phyloP scores from a whole-genome alignment of 2,888 invertebrate species.

The Dioctria rufipes region DNA sequence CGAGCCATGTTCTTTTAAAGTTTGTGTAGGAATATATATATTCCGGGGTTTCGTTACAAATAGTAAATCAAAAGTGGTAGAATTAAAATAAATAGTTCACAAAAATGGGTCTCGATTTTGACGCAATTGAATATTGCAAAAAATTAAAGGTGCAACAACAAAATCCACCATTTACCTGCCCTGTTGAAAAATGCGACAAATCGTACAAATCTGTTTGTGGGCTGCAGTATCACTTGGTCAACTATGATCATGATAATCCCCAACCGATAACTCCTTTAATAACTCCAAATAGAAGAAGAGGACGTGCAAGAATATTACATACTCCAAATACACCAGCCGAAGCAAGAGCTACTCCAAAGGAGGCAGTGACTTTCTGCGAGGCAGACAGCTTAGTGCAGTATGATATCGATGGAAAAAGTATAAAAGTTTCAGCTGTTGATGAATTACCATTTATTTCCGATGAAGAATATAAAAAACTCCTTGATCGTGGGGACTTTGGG shows the following conservation, averaged over 20 bases:
- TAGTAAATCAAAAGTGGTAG: not conserved
- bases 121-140: conserved; percentile 88
- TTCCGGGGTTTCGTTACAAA: not conserved
- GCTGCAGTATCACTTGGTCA: conserved; percentile 87
- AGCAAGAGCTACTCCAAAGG: conserved; percentile 74
- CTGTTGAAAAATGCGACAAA: conserved; percentile 87
- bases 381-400: conserved; percentile 89
- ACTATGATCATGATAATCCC: conserved; percentile 88
- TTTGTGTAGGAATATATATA: not conserved
- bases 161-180: conserved; percentile 87
- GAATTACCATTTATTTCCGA: conserved; percentile 80
- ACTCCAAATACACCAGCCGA: conserved; percentile 68
- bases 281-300: conserved; percentile 77
- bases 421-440: conserved; percentile 78
- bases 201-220: conserved; percentile 90
- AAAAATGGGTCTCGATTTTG: conserved; percentile 87
- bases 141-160: conserved; percentile 79
- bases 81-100: not conserved
- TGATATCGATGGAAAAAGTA: conserved; percentile 86
- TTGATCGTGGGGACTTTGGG: conserved; percentile 67
- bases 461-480: conserved; percentile 74
- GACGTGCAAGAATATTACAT: conserved; percentile 74
- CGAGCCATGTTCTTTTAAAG: not conserved
- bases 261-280: conserved; percentile 77
- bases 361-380: conserved; percentile 86